phyloP scores from a whole-genome alignment of 1,140 invertebrate species.

The Saxidomus purpurata region DNA sequence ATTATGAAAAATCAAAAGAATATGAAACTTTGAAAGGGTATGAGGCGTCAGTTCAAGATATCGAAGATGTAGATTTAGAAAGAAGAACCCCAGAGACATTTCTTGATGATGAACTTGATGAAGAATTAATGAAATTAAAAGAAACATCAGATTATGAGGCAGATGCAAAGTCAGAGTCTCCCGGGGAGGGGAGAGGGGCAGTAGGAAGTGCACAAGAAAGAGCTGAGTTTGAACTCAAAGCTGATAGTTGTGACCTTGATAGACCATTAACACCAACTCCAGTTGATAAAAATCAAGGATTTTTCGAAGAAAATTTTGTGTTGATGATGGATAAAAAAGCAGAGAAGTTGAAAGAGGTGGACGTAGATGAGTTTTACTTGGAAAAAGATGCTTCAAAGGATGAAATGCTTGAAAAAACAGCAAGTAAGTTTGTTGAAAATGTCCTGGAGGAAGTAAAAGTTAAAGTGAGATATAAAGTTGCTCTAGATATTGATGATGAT shows the following conservation, averaged over 20 bases:
- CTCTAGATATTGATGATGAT: conserved; percentile 66
- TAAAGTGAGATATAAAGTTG: conserved; percentile 55
- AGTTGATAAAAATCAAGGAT: conserved; percentile 80
- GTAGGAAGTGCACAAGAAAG: conserved; percentile 56
- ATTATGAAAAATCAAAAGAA: conserved; percentile 30
- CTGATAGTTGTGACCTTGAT: conserved; percentile 81
- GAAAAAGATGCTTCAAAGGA: conserved; percentile 57
- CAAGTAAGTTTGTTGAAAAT: conserved; percentile 81
- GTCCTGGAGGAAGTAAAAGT: conserved; percentile 79
- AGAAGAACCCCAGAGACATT: conserved; percentile 56
- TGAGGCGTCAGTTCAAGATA: conserved; percentile 48
- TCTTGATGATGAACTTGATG: conserved; percentile 75
- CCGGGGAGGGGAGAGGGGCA: conserved; percentile 2
- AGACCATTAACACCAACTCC: conserved; percentile 84
- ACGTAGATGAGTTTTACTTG: conserved; percentile 56
- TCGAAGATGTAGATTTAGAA: conserved; percentile 55
- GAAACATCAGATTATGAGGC: conserved; percentile 86
- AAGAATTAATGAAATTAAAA: conserved; percentile 85
- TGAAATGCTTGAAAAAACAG: conserved; percentile 75
- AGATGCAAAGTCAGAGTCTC: conserved; percentile 52
- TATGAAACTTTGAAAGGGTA: conserved; percentile 36
- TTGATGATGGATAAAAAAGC: conserved; percentile 20
- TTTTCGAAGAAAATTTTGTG: conserved; percentile 73
- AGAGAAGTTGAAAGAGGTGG: conserved; percentile 20
- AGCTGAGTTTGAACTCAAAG: conserved; percentile 72